Base-by-base conservation (phyloP, 2,888 invertebrate genomes). In the Tipula confusa region DNA sequence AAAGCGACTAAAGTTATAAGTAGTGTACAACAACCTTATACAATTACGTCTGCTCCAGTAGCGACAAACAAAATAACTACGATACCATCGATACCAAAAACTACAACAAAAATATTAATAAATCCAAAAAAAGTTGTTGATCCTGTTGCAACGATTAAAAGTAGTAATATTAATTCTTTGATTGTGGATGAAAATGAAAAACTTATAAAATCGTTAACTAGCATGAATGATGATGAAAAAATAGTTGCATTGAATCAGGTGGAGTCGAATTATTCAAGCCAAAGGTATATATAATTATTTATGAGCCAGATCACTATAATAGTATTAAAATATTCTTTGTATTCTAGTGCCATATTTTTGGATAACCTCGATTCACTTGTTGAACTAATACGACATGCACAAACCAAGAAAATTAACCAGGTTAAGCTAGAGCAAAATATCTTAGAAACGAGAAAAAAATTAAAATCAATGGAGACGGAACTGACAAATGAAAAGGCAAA, bases 301-400 rank as follows among this genome's bases (percentile, higher is more conserved):
- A 80, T 29, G 80, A n/a, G n/a, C n/a, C n/a, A n/a, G n/a, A n/a
- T n/a, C n/a, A n/a, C n/a, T n/a, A n/a, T n/a, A n/a, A n/a, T n/a
- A n/a, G n/a, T n/a, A n/a, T n/a, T n/a, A n/a, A n/a, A n/a, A n/a
- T 33, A 36, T 82, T 36, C 36, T 1, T 24, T 82, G 1, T 18
- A 9, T 82, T 83, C 80, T 82, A 89, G 89, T 11, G 83, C 85
- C 81, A 87, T 86, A 84, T 88, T 89, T 84, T 85, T 89, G 9
- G 84, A 86, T 1, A 88, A 87, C 84, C 85, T 90, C 83, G 87
- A 88, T 15, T 88, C 88, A 84, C 87, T 88, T 1, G 84, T 89
- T 83, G 85, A 86, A 29, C 84, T 90, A 85, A 88, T 89, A 5
- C 85, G 86, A 43, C 86, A 87, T 83, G 88, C 88, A 1, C 88